Evolutionary conservation across 2,113 vertebrate species (phyloP), one percentile per base, ranked within the genome.

Genomic region (Oplegnathus fasciatus): DNA sequence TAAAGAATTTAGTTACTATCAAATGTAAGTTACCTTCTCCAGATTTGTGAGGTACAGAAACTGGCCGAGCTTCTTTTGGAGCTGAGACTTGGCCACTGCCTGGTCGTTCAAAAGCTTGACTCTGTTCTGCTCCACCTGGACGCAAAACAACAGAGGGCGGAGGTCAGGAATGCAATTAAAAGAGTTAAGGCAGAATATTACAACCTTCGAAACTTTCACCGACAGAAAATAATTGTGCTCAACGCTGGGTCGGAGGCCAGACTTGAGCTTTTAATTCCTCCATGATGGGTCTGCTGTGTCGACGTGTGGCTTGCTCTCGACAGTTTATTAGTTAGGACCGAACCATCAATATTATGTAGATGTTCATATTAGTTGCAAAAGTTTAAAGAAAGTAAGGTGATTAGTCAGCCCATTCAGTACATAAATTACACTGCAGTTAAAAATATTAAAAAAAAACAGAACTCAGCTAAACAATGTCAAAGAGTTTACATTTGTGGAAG

Each of bases 61-160:
- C 90, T 99, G 98, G 6, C 98, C 98, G 11, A 99, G 95, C 91
- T 99, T 99, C 94, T 99, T 99, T 69, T 99, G 98, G 74, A 99
- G 96, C 55, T 99, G 98, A 65, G 98, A 99, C 86, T 97, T 97
- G 34, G 98, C 97, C 93, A 99, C 96, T 0, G 97, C 98, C 85
- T 97, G 97, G 93, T 99, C 98, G 80, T 99, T 99, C 69, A 99
- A 50, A 32, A 99, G 97, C 90, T 99, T 99, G 28, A 97, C 96
- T 82, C 97, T 90, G 93, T 99, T 99, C 93, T 98, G 98, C 82
- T 99, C 98, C 84, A 99, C 98, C 98, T 99, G 84, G 6, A 75
- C 34, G 40, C 73, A 52, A 71, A 85, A 34, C 75, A 66, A 46
- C 13, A 1, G 0, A 60, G 55, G 42, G 4, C 72, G 54, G 61